Percentiles rank a stretch among this genome's conserved stretches.
Conservation (phyloP, 1,140 invertebrate genomes). For the Goniozus legneri region DNA sequence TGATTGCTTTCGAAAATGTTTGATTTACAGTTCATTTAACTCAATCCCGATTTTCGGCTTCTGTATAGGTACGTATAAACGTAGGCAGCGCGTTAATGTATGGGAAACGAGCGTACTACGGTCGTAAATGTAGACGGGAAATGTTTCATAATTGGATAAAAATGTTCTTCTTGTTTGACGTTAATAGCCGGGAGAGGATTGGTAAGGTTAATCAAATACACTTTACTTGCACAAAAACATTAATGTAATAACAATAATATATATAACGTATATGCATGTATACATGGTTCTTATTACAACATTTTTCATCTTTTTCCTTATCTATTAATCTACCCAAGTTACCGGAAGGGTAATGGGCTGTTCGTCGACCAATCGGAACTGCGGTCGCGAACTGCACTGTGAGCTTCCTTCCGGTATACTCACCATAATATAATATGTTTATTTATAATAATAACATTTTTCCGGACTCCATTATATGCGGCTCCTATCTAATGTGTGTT, state of each 20-base stretch:
- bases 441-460: slow-evolving; percentile 29
- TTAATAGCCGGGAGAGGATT: background rate
- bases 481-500: slow-evolving; percentile 18
- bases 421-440: slow-evolving; percentile 22
- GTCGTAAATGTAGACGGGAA: too few relatives aligned
- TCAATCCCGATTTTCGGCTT: too few relatives aligned
- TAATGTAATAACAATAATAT: slow-evolving; percentile 47
- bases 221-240: slow-evolving; percentile 35
- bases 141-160: too few relatives aligned
- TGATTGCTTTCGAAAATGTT: too few relatives aligned
- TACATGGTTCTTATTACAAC: slow-evolving; percentile 44
- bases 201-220: slow-evolving; percentile 7
- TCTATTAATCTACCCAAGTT: slow-evolving; percentile 34
- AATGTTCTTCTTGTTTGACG: too few relatives aligned
- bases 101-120: too few relatives aligned
- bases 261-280: slow-evolving; percentile 42
- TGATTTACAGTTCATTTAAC: too few relatives aligned
- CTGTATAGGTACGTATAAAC: too few relatives aligned
- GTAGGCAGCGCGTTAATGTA: too few relatives aligned
- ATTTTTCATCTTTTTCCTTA: slow-evolving; percentile 33
- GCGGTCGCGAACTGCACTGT: background rate
- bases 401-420: background rate
- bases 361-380: background rate
- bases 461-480: slow-evolving; percentile 14
- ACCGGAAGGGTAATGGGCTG: slow-evolving; percentile 12